Evolutionary conservation across 2,113 vertebrate genomes (phyloP).

Genomic region (Pelvicachromis taeniatus): DNA sequence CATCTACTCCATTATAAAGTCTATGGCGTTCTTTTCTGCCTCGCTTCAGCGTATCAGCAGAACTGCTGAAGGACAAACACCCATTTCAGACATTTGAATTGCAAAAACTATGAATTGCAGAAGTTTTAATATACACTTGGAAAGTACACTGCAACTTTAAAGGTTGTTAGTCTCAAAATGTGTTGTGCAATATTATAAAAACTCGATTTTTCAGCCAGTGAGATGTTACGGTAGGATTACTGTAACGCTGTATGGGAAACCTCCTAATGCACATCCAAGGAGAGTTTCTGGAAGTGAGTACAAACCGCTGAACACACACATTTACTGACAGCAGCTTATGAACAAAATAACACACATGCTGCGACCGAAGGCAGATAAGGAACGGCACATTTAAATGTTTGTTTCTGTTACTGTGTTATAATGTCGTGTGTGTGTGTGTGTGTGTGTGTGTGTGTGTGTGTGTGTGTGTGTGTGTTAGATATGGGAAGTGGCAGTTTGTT

Average conservation of each 20-base stretch:
- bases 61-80: background rate
- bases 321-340: background rate
- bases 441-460: no score
- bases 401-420: background rate
- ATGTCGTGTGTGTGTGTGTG: no score
- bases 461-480: no score
- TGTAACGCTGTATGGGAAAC: background rate
- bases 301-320: background rate
- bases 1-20: background rate
- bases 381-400: no score
- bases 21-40: background rate
- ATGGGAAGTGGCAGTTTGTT: background rate
- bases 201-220: background rate
- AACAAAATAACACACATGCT: background rate
- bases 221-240: background rate
- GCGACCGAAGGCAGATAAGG: no score
- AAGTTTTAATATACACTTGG: background rate
- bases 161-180: background rate
- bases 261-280: background rate
- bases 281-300: background rate
- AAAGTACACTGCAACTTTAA: background rate
- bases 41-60: background rate
- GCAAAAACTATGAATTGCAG: background rate
- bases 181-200: background rate
- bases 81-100: background rate